These are phyloP conservation scores for Semotilus atromaculatus DNA, from an alignment of 2,797 vertebrate species.

Conservation along the genomic window DNA sequence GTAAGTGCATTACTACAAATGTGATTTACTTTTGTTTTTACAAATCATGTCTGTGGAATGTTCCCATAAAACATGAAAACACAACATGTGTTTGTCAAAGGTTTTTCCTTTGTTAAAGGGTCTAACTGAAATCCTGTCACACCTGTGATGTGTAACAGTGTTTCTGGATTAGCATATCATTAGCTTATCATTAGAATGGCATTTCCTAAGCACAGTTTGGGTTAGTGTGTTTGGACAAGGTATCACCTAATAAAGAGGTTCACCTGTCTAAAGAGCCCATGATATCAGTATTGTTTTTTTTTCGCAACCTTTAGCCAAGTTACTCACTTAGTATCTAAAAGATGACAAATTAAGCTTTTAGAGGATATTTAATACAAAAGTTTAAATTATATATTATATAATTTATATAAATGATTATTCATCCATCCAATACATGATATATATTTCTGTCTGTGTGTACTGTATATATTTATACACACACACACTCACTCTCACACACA, in stretches of 20 bases:
- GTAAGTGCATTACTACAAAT: not conserved
- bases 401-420: too few species aligned
- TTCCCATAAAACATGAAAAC: not conserved
- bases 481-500: too few species aligned
- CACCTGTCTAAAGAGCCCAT: conserved; percentile 50
- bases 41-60: not conserved
- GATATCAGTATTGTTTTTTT: not conserved
- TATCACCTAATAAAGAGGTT: conserved; percentile 78
- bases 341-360: not conserved
- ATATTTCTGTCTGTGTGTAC: too few species aligned
- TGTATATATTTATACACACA: too few species aligned
- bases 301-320: not conserved
- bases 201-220: conserved; percentile 75
- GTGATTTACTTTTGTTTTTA: not conserved
- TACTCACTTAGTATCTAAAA: not conserved
- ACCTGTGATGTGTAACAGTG: conserved; percentile 78
- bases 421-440: too few species aligned
- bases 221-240: conserved; percentile 72
- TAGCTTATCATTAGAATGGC: conserved; percentile 80
- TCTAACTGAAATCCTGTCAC: conserved; percentile 72
- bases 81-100: not conserved
- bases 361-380: too few species aligned
- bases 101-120: conserved; percentile 77
- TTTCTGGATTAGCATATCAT: conserved; percentile 79
- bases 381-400: too few species aligned